Evolutionary conservation across 2,113 vertebrate species (phyloP), one percentile per base, ranked within the genome.

Genomic region (Mustelus asterias): DNA sequence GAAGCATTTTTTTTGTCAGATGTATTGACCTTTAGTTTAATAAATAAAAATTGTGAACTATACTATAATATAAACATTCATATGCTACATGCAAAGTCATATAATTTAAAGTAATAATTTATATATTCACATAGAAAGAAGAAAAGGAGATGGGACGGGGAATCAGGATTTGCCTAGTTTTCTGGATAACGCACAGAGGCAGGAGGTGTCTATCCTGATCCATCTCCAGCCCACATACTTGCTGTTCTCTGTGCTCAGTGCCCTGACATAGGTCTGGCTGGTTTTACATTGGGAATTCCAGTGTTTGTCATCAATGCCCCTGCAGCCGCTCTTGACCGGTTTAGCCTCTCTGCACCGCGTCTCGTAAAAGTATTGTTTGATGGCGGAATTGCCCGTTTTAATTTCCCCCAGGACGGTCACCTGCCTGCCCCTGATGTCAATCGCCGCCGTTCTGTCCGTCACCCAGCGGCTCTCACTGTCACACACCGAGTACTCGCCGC

Each of bases 91-190:
- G 99, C 98, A 98, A 98, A 95, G 99, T 99, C 97, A 97, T 99
- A 99, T 99, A 99, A 99, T 98, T 99, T 99, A 99, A 99, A 98
- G 97, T 99, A 99, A 99, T 99, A 99, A 99, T 98, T 99, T 99
- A 99, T 99, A 99, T 98, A 97, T 98, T 97, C 97, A 98, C 96
- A 89, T 48, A 88, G 96, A 96, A 97, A 97, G 97, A 96, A 70
- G 94, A 92, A 88, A 16, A 97, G 96, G 89, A 33, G 58, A 5
- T 5, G 33, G 8, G n/a, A 67, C 6, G 7, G 33, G 96, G 96
- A 97, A 96, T 98, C 97, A 99, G 97, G 98, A 98, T 98, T 98
- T 98, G 96, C 98, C 98, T 72, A 98, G 98, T 98, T 99, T 99
- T 96, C 98, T 97, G 0, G 99, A 99, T 97, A 99, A 97, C 0